Base-by-base conservation (phyloP, 2,113 vertebrate genomes). In the Mionectes macconnelli region DNA sequence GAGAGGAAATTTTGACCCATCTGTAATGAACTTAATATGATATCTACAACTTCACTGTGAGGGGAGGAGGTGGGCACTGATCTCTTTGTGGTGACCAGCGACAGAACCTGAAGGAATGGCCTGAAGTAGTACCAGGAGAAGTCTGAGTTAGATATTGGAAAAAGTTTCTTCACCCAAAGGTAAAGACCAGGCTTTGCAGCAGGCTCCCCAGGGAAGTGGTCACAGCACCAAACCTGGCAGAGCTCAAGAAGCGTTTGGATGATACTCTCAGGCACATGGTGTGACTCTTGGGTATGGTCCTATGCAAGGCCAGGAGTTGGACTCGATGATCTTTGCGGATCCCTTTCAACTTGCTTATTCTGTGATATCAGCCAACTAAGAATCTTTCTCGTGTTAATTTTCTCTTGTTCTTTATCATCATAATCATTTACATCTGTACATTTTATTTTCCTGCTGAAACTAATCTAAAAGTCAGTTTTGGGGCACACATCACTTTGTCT, bases 391-490 rank as follows among this genome's bases (percentile, higher is more conserved):
- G 56, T 77, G 22, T 50, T 69, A 35, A 72, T 55, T 83, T 89
- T 84, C 10, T 72, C 30, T 37, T 8, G 0, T 44, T 5, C 62
- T 45, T 1, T 55, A 42, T 53, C 24, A 44, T 0, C 2, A 7
- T 23, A 80, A 16, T 37, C 5, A 40, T 35, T 83, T 63, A 80
- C 53, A 52, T 44, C 22, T n/a, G 6, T 21, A 30, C 6, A 10
- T 24, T 56, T 72, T 40, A 15, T 14, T 83, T 86, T 68, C 27
- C 31, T 39, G 23, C 45, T n/a, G 18, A 72, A 70, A 72, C 4
- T 59, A 40, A 72, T 72, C 57, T 76, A 50, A 40, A 73, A 67
- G 12, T 35, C 10, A 67, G 5, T 62, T 87, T 64, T 57, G 21
- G 22, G 18, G 9, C 12, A 70, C 70, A 24, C 11, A 25, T 47